Evolutionary conservation across 2,797 vertebrate species (phyloP), one percentile per base, ranked within the genome.

Genomic region (Xiphophorus birchmanni): DNA sequence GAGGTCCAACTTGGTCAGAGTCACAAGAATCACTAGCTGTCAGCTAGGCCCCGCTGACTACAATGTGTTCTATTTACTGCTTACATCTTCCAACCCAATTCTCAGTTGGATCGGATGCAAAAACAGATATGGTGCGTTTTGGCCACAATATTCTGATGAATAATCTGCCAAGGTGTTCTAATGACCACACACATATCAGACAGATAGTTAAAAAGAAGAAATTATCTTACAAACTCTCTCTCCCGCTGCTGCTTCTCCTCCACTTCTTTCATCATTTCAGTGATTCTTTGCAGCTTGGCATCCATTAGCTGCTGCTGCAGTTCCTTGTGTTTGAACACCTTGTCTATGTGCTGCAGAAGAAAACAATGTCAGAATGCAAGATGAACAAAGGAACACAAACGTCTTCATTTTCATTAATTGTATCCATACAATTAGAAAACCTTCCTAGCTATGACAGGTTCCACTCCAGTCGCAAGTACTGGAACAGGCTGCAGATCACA

Each of bases 251-350:
- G 99, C 80, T 98, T 97, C 88, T 99, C 97, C 86, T 99, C 98
- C n/a, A 98, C 97, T 87, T 99, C 98, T 89, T 97, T 98, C 96
- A 99, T 99, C 90, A 99, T 97, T 71, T 99, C 98, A 0, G 98
- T 97, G 37, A 98, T 98, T 87, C 97, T 97, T 92, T 98, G 98
- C 88, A 99, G 97, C 93, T 99, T 99, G 89, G 97, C 97, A 69
- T 99, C 98, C 91, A 99, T 97, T 77, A 99, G 95, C 92, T 99
- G 98, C 85, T 99, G 98, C 80, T 99, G 99, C 42, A 99, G 93
- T 88, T 99, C 98, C 93, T 99, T 99, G 93, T 99, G 98, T 84
- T 99, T 99, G 92, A 99, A 99, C 79, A 99, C 97, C 91, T 98
- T 99, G 94, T 99, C 98, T 84, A 99, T 99, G 83, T 99, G 98